Base-by-base conservation (phyloP, 1,140 invertebrate genomes). In the Euura lappo region DNA sequence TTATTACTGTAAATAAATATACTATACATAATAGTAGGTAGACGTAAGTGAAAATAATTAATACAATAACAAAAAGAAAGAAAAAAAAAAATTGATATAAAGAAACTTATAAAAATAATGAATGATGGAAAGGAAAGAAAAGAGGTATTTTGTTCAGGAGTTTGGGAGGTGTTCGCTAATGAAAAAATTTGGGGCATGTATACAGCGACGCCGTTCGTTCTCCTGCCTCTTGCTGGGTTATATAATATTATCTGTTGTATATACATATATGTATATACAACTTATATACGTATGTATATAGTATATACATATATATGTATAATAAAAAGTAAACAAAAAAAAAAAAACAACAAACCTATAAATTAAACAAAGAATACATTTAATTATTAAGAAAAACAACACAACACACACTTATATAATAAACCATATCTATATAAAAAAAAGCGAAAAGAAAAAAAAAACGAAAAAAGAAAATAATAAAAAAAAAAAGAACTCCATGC, bases 401-500 rank as follows among this genome's bases (percentile, higher is more conserved):
- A 78, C 75, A 78, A 72, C 71, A 68, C 74, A 76, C 70, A 77
- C 76, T 77, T 79, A 73, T 81, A 81, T 81, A 71, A 79, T 79
- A 78, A 80, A 81, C 78, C 79, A 80, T 81, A 79, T 81, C 78
- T 80, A 80, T 78, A 73, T 74, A 72, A 67, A 72, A 72, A 60
- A 60, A 60, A 60, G n/a, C 10, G n/a, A 6, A n/a, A 3, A 51
- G 11, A 79, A 76, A 79, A 78, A 74, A 70, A 80, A 74, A 46
- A 28, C 28, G 28, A 28, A 60, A 60, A 11, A 70, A 79, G 78
- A 76, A 77, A 78, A 79, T 77, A 73, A 70, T 79, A 79, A 76
- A 77, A 78, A 76, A 77, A 78, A 79, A 78, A 80, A 77, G 73
- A 81, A 79, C 77, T 82, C 76, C 75, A 80, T 80, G 77, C 74